Evolutionary conservation across 2,888 invertebrate species (phyloP), one percentile per base, ranked within the genome.

Genomic region (Leucoma salicis): DNA sequence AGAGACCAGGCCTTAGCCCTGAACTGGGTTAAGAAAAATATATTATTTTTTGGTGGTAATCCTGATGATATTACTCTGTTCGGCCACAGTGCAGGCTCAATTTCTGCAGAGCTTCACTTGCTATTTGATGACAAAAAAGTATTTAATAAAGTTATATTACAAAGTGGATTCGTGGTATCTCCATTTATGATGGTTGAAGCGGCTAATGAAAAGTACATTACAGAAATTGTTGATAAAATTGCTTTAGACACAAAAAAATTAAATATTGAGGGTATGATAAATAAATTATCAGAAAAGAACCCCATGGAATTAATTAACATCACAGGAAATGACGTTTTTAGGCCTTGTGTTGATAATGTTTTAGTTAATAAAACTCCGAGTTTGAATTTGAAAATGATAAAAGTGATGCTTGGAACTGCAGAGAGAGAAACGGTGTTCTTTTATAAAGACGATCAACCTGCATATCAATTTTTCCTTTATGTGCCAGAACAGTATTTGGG

Each of bases 1-100:
- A 70, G 63, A 43, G 73, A 72, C 24, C 64, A 64, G 16, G 8
- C 49, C 0, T 14, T 63, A 14, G 70, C 66, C 3, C 21, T 73
- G 3, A 40, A 53, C 16, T 73, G 73, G 73, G 37, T 71, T 1
- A 61, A 64, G 21, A 42, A 56, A 1, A 67, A 71, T 42, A 72
- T 72, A 7, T 46, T 14, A 4, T 12, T 38, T 7, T 72, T 72
- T 25, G 66, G 70, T 3, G 72, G 72, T 0, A 49, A 72, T 34
- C 13, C 41, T 0, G 38, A 49, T n/a, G 53, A 53, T 16, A 37
- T 52, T 4, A 60, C 63, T 0, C 3, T 66, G 1, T 59, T 63
- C 16, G 70, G 70, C 0, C 53, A 66, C 3, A 66, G 66, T 32
- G 63, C 68, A 2, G 70, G 70, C 2, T 55, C 53, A 1, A 39